Base-by-base conservation (phyloP, 2,113 vertebrate species). In the Hoplias malabaricus region DNA sequence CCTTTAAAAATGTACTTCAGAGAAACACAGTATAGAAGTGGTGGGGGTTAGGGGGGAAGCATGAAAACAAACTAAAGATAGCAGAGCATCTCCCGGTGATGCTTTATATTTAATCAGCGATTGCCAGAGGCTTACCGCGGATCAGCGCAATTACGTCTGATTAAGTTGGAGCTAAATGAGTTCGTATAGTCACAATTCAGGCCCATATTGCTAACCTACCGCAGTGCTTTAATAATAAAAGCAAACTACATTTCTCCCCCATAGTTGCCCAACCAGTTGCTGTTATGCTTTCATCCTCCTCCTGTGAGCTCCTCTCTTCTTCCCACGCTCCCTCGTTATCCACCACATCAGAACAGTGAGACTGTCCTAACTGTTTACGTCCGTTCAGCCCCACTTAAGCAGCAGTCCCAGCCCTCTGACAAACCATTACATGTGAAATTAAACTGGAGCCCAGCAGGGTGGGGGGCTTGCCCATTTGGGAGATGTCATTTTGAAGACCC, bases 401-500 rank as follows among this genome's bases (percentile, higher is more conserved):
- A 31, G 25, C 73, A 27, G 33, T 67, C 25, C 36, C 46, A 67
- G 36, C 16, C 48, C 23, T 29, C 21, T 76, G 63, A 59, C 66
- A 48, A 69, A 48, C 75, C 65, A 33, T 23, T 79, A 75, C 81
- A 86, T 87, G 66, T 53, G 82, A 78, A 84, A 83, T 84, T 84
- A 78, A 87, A 78, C 40, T 29, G 36, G n/a, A 46, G 75, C 61
- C 80, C 57, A n/a, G n/a, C 8, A 46, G 69, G 80, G 76, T 71
- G 59, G 79, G 42, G 19, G 16, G 33, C 38, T 78, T 77, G 81
- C 33, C 27, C 75, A 19, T 50, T 80, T 56, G 57, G 84, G 2
- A 79, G 73, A 87, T 84, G 87, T 90, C 86, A 87, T 89, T 89
- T 86, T 80, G 31, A 73, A 75, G 86, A 92, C 90, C 85, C 69